Conservation (phyloP, 1,140 invertebrate genomes). For the Himalopsyche phryganea region DNA sequence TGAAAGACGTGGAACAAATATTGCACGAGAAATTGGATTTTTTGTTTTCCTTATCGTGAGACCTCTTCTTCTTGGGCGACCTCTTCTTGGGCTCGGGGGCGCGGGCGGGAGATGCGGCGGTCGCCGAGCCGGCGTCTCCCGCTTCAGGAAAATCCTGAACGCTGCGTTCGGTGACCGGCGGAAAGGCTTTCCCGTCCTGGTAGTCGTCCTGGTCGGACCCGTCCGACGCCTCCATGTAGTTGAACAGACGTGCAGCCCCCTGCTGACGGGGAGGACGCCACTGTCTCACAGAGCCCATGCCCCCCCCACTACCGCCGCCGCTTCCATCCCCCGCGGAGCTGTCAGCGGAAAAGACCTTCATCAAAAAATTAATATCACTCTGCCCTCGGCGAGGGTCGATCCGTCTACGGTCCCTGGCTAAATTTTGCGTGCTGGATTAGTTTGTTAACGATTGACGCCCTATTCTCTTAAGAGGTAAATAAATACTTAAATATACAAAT, state of each 20-base stretch:
- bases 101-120: constrained; percentile 52
- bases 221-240: constrained; percentile 59
- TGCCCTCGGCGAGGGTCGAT: constrained; percentile 24
- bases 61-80: constrained; percentile 39
- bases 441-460: constrained; percentile 23
- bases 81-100: constrained; percentile 40
- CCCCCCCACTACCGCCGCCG: constrained; percentile 16
- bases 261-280: constrained; percentile 48
- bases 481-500: not conserved
- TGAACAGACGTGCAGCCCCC: constrained; percentile 56
- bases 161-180: constrained; percentile 26
- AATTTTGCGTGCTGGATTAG: constrained; percentile 24
- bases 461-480: constrained; percentile 9
- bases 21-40: constrained; percentile 42
- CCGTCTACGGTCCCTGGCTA: constrained; percentile 28
- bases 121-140: constrained; percentile 51
- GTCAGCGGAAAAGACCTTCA: constrained; percentile 35
- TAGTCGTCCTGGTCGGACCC: constrained; percentile 52
- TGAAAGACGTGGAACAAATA: constrained; percentile 23
- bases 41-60: constrained; percentile 34
- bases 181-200: constrained; percentile 32
- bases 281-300: constrained; percentile 28
- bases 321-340: constrained; percentile 30
- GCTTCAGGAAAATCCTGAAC: constrained; percentile 50
- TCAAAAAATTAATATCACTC: constrained; percentile 35